Evolutionary conservation across 1,140 invertebrate genomes (phyloP), one percentile per base, ranked within the genome.

Genomic region (Phthorimaea operculella): DNA sequence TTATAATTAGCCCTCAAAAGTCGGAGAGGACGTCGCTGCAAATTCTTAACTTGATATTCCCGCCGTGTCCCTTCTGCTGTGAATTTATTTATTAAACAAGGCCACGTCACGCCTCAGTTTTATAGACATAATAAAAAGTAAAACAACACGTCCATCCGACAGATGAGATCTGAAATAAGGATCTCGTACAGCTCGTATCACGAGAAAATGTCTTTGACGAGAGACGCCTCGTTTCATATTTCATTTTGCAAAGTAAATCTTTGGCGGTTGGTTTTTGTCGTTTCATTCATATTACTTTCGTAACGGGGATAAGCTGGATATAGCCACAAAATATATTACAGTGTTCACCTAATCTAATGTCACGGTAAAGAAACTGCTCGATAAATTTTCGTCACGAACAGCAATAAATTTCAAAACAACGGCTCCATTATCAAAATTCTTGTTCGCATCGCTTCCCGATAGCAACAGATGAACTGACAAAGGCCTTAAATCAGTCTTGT

Each of bases 121-220:
- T 79, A 77, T 73, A 64, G 63, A 52, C 49, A 65, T 64, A 69
- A 76, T 76, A 79, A 79, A 79, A 79, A 72, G 63, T 76, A 75
- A 72, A 74, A 73, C 69, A 76, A 72, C 74, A 63, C 72, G 75
- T 74, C 72, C 75, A 70, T 72, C 64, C 68, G 59, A 64, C 67
- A 65, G 66, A 80, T 75, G 75, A 75, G 70, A 72, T 72, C 67
- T 70, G 66, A 59, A 76, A 75, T 72, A 57, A 69, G 58, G 54
- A 70, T 66, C 68, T 72, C 60, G 33, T 51, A 54, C 51, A 56
- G 52, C 21, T 28, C 51, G 63, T 42, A 42, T 28, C 21, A 28
- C 21, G 1, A 56, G 55, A 60, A 59, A 66, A 59, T 39, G 36
- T 39, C 10, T 39, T 39, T 39, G 36, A 39, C 3, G n/a, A 39